Evolutionary conservation across 2,797 vertebrate species (phyloP).

Genomic region (Yasuhikotakia modesta): DNA sequence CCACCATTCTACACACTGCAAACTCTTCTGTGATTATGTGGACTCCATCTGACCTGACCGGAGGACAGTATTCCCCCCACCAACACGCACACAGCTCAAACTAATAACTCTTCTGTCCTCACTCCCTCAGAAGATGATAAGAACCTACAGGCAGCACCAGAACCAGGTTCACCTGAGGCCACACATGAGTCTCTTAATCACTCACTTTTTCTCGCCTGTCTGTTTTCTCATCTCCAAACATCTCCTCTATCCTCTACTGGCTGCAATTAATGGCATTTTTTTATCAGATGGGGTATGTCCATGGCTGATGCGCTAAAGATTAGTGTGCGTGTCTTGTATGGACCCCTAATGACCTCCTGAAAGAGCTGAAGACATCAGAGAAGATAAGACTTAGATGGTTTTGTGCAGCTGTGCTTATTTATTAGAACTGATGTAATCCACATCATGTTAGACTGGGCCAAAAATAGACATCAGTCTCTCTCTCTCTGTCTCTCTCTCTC

Average conservation of each 20-base stretch:
- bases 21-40: not conserved
- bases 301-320: conserved; percentile 37
- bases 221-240: conserved; percentile 51
- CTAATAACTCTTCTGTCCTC: conserved; percentile 46
- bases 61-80: not conserved
- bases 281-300: conserved; percentile 47
- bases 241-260: conserved; percentile 39
- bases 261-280: conserved; percentile 45
- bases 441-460: conserved; percentile 35
- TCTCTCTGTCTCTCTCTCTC: conserved; percentile 23
- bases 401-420: conserved; percentile 49
- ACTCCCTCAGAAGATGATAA: conserved; percentile 56
- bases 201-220: conserved; percentile 28
- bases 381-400: conserved; percentile 41
- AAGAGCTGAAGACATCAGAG: conserved; percentile 33
- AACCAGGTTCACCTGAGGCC: conserved; percentile 54
- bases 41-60: conserved; percentile 32
- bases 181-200: conserved; percentile 31
- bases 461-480: conserved; percentile 46
- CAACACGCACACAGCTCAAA: conserved; percentile 16
- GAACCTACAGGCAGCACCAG: conserved; percentile 41
- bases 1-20: not conserved
- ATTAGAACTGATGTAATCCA: conserved; percentile 53
- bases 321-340: conserved; percentile 19
- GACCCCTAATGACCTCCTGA: conserved; percentile 24